Evolutionary conservation across 2,888 invertebrate genomes (phyloP).

Genomic region (Eudemis profundana): DNA sequence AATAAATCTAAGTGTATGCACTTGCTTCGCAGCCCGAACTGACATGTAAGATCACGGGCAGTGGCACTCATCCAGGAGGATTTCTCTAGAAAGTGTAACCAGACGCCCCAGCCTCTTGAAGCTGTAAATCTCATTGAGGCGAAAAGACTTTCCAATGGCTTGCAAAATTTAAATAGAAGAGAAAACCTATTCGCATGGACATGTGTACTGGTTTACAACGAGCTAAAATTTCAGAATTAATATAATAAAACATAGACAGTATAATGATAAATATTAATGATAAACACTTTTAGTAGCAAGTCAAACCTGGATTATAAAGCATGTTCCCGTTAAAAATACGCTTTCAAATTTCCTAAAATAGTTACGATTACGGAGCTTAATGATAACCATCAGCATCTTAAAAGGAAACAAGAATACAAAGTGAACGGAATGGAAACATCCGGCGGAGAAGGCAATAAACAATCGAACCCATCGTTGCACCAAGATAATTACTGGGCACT

Average conservation of each 20-base stretch:
- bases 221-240: background rate
- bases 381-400: constrained; percentile 42
- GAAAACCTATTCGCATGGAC: background rate
- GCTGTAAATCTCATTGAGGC: constrained; percentile 66
- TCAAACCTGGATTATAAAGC: background rate
- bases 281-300: background rate
- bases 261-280: background rate
- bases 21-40: constrained; percentile 7
- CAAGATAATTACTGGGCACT: constrained; percentile 67
- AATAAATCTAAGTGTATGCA: constrained; percentile 17
- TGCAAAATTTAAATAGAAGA: background rate
- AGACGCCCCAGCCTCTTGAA: constrained; percentile 63
- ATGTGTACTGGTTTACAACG: background rate
- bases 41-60: constrained; percentile 63
- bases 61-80: constrained; percentile 51
- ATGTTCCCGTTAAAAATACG: constrained; percentile 11
- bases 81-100: constrained; percentile 70
- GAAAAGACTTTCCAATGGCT: constrained; percentile 66
- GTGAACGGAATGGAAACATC: constrained; percentile 70
- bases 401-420: constrained; percentile 53
- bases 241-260: background rate
- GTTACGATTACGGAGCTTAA: constrained; percentile 42
- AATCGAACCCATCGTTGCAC: constrained; percentile 72
- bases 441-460: constrained; percentile 75
- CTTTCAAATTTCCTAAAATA: constrained; percentile 37